Percentiles rank a stretch among this genome's conserved stretches.
Conservation (phyloP, 2,888 invertebrate genomes). For the Drosophila nr. fundita region DNA sequence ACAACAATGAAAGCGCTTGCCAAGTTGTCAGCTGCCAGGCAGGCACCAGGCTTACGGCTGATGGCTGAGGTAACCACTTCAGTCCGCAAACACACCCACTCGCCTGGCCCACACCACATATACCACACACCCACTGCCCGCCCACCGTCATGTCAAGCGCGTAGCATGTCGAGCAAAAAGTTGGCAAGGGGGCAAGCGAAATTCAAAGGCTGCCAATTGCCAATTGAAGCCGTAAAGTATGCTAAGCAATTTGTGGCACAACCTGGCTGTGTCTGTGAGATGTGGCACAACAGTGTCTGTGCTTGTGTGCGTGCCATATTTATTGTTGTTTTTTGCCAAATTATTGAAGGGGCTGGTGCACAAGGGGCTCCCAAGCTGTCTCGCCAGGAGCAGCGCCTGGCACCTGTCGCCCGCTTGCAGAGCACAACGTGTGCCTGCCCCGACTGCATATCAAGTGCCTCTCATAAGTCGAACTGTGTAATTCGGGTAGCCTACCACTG, state of each 20-base stretch:
- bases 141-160: constrained; percentile 36
- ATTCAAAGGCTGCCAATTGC: constrained; percentile 81
- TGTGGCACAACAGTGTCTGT: constrained; percentile 38
- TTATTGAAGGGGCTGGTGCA: constrained; percentile 8
- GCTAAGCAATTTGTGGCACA: constrained; percentile 75
- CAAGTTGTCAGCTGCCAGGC: constrained; percentile 80
- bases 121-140: not conserved
- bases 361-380: constrained; percentile 14
- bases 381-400: constrained; percentile 19
- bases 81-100: not conserved
- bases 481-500: constrained; percentile 19
- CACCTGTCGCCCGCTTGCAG: constrained; percentile 28
- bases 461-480: constrained; percentile 56
- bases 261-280: constrained; percentile 25
- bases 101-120: not conserved
- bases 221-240: constrained; percentile 80
- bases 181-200: constrained; percentile 29
- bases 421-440: constrained; percentile 20
- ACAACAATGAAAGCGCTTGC: constrained; percentile 52
- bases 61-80: constrained; percentile 44
- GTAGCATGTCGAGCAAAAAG: constrained; percentile 51
- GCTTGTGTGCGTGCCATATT: constrained; percentile 52
- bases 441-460: constrained; percentile 50
- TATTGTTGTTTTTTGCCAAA: constrained; percentile 73
- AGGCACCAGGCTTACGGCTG: constrained; percentile 59